These are phyloP conservation scores for Drosophila melanocephala DNA, from an alignment of 2,888 invertebrate genomes.

Conservation along the genomic window DNA sequence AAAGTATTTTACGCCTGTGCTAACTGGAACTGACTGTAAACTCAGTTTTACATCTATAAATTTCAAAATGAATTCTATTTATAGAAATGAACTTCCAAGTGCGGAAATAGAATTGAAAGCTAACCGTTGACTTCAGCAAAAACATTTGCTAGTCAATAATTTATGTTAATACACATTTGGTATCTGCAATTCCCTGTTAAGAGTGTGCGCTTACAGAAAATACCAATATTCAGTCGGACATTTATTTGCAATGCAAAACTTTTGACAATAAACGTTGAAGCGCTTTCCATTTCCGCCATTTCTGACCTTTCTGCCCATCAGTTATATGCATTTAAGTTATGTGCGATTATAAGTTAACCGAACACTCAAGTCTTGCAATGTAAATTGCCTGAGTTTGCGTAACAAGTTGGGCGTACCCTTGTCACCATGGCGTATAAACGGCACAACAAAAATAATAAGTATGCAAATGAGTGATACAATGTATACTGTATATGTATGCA, in stretches of 20 bases:
- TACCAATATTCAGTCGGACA: conserved; percentile 6
- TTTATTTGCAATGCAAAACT: conserved; percentile 52
- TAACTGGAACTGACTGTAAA: not conserved
- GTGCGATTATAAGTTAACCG: conserved; percentile 17
- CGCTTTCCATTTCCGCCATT: conserved; percentile 38
- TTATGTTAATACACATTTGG: not conserved
- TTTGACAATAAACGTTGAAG: conserved; percentile 47
- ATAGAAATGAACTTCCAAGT: not conserved
- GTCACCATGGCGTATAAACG: not conserved
- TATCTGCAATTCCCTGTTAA: not conserved
- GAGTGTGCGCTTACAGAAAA: conserved; percentile 22
- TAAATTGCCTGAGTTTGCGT: not conserved
- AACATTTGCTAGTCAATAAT: not conserved
- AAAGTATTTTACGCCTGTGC: not conserved
- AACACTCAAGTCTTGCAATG: not conserved
- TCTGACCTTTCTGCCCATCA: conserved; percentile 31
- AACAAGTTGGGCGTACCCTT: not conserved
- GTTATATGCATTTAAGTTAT: not conserved
- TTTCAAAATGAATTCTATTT: not conserved
- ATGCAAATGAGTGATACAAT: conserved; percentile 24
- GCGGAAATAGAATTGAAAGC: not conserved
- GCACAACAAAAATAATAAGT: conserved; percentile 24
- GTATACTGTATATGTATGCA: conserved; percentile 17
- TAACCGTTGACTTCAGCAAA: not conserved
- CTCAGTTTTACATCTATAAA: not conserved